Conservation (phyloP, 2,113 vertebrate species). For the Sinocyclocheilus rhinocerous region DNA sequence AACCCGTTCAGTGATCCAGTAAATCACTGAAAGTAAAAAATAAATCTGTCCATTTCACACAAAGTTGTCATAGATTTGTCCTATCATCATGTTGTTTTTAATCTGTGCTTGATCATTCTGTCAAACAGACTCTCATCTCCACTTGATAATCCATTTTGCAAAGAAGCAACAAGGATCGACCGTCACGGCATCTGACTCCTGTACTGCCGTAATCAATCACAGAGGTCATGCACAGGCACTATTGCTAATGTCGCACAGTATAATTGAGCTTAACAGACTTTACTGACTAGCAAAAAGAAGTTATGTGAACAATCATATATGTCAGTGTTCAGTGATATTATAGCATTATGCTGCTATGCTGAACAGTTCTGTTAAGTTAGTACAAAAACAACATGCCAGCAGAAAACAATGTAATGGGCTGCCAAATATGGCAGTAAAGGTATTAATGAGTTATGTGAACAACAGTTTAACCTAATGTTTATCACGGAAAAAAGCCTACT, state of each 20-base stretch:
- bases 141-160: background rate
- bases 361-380: background rate
- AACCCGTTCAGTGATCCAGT: no score
- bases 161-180: background rate
- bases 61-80: background rate
- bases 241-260: background rate
- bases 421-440: background rate
- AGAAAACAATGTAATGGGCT: background rate
- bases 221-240: background rate
- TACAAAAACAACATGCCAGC: background rate
- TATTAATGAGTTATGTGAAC: background rate
- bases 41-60: background rate
- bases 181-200: no score
- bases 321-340: background rate
- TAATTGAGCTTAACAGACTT: background rate
- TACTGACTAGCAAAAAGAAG: background rate
- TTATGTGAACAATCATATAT: background rate
- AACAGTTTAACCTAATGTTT: background rate
- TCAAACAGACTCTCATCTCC: background rate
- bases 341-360: background rate
- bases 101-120: background rate
- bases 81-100: background rate
- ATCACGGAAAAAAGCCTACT: no score
- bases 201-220: background rate
- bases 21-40: no score